Base-by-base conservation (phyloP, 1,140 invertebrate genomes). In the Drosophila funebris region DNA sequence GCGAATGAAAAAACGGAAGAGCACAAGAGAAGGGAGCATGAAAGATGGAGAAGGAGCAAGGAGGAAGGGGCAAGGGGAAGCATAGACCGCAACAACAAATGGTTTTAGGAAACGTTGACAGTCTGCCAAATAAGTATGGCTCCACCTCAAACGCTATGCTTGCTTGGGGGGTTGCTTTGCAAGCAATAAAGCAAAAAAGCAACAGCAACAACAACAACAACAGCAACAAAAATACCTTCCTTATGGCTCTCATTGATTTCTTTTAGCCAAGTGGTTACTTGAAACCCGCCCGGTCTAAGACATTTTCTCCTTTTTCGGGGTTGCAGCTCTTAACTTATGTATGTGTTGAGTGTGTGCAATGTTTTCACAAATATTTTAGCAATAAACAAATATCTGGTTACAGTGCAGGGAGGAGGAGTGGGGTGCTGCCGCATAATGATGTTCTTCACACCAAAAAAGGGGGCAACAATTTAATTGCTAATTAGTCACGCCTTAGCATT, bases 401-500 rank as follows among this genome's bases (percentile, higher is more conserved):
- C 46, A 56, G 36, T 14, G n/a, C n/a, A n/a, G n/a, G n/a, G n/a
- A n/a, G n/a, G n/a, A n/a, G n/a, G n/a, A n/a, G n/a, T n/a, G n/a
- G n/a, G n/a, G n/a, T n/a, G n/a, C n/a, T 31, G 14, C 7, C 11
- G 27, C 63, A 48, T 72, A 16, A 71, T 57, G 31, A 48, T 64
- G 39, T 53, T 43, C 60, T 81, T 81, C 79, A 68, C 78, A 78
- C 78, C 73, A 80, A 72, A 72, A 36, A 72, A 53, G 27, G 36
- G 62, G 27, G 48, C 13, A 74, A 63, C 57, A 36, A 36, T 84
- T 84, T 79, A 83, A 83, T 83, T 83, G 67, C 61, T 78, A 78
- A 83, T 83, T 78, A 84, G 80, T 83, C 76, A 84, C 79, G 79
- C 79, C 79, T 60, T 53, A 66, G 31, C 79, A 57, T 27, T 27